Conservation (phyloP, 2,113 vertebrate genomes). For the Ochotona curzoniae region DNA sequence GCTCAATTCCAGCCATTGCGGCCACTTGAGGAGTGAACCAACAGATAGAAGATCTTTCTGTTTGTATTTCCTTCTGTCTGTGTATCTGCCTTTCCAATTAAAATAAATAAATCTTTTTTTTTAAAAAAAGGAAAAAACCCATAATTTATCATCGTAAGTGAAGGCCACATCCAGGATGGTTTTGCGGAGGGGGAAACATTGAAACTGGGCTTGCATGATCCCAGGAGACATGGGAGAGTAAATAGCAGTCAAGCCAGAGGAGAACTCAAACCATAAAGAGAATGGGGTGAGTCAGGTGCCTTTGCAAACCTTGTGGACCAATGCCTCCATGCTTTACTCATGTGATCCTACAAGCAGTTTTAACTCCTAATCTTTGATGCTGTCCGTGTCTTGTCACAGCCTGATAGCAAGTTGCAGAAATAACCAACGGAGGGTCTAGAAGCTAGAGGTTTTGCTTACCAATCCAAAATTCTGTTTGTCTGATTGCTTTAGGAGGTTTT, state of each 20-base stretch:
- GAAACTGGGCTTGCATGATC: neutral
- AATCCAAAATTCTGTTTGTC: neutral
- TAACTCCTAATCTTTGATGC: neutral
- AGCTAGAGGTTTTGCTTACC: neutral
- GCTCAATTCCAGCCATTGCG: no score
- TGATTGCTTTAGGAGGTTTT: neutral
- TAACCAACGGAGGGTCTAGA: neutral
- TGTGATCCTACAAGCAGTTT: neutral
- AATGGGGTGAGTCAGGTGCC: fast-evolving
- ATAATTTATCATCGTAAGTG: neutral
- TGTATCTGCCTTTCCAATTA: no score
- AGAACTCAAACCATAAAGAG: fast-evolving
- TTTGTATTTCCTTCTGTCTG: no score
- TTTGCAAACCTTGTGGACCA: neutral
- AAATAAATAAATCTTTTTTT: no score
- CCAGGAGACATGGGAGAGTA: neutral
- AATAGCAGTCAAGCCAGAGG: neutral
- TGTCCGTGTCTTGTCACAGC: neutral
- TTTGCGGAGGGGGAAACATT: neutral
- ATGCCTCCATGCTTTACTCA: neutral
- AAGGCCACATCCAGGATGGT: neutral
- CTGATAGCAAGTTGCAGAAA: neutral
- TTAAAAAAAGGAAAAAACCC: no score
- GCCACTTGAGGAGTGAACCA: no score
- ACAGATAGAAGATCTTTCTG: no score